Conservation (phyloP, 30 jellyfish, hydroid and myxozoan species). For the Nemopilema nomurai region DNA sequence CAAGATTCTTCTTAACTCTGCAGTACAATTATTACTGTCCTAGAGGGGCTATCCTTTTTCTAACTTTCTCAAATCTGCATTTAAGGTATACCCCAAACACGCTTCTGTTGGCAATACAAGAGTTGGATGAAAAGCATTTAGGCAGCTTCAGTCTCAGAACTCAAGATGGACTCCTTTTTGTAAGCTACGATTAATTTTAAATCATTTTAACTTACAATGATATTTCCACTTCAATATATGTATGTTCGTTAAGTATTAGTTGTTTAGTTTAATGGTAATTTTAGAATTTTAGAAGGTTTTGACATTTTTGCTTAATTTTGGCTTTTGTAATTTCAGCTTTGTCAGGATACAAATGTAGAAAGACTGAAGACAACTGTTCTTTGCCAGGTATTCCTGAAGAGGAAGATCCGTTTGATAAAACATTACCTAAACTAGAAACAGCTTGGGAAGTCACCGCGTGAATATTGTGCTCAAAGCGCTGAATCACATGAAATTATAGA, state of each 20-base stretch:
- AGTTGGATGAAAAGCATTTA: constrained; percentile 78
- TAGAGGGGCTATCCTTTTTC: not conserved
- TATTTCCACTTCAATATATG: not conserved
- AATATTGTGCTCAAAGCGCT: no score
- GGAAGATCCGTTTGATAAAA: not conserved
- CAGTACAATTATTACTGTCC: not conserved
- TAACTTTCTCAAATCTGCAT: no score
- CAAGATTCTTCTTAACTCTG: no score
- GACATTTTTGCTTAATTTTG: no score
- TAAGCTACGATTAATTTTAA: not conserved
- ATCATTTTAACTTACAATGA: not conserved
- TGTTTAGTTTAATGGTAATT: not conserved
- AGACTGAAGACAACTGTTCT: constrained; percentile 40
- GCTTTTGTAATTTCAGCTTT: constrained; percentile 18
- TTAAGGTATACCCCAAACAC: constrained; percentile 62
- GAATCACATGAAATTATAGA: no score
- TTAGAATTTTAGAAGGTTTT: not conserved
- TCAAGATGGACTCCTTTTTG: constrained; percentile 79
- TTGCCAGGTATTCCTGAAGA: constrained; percentile 34
- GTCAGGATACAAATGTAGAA: constrained; percentile 36
- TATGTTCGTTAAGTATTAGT: no score
- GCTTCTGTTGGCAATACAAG: constrained; percentile 69
- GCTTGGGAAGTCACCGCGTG: no score
- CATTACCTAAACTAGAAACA: no score
- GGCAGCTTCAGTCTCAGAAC: constrained; percentile 68